Evolutionary conservation across 1,140 invertebrate genomes (phyloP).

Genomic region (Ceratosolen solmsi): DNA sequence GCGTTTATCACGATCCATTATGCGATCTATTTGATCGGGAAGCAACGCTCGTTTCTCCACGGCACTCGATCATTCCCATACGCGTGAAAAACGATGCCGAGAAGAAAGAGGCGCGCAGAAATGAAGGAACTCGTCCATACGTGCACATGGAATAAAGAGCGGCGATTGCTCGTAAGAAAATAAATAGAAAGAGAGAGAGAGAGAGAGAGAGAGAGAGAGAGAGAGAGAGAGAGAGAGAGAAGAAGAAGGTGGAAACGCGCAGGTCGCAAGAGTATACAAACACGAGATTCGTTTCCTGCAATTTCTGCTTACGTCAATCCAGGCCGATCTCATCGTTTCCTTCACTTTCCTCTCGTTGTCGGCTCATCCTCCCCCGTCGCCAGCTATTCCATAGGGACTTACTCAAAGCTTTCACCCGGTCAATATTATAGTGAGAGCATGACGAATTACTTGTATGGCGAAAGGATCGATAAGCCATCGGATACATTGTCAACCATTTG

Average conservation of each 20-base stretch:
- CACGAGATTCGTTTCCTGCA: conserved; percentile 1
- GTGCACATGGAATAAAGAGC: not conserved
- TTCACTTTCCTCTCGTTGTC: conserved; percentile 15
- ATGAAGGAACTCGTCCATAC: not conserved
- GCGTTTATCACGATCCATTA: conserved; percentile 40
- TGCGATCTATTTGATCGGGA: conserved; percentile 30
- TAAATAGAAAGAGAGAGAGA: not conserved
- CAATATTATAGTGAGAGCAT: conserved; percentile 29
- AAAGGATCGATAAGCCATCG: conserved; percentile 47
- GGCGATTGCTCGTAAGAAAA: not conserved
- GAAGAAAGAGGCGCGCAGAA: conserved; percentile 17
- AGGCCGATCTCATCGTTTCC: not conserved
- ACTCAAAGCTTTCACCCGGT: not conserved
- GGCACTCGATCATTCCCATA: conserved; percentile 37
- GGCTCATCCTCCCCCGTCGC: not conserved
- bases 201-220: not conserved
- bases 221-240: not conserved
- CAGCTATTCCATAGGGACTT: not conserved
- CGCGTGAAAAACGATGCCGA: conserved; percentile 22
- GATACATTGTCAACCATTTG: conserved; percentile 50
- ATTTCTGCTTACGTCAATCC: conserved; percentile 21
- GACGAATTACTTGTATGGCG: conserved; percentile 27
- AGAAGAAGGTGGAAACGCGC: conserved; percentile 9
- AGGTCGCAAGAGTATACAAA: not conserved
- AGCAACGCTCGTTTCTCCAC: conserved; percentile 10